Evolutionary conservation across 2,888 invertebrate species (phyloP).

Genomic region (Phaonia tiefii): DNA sequence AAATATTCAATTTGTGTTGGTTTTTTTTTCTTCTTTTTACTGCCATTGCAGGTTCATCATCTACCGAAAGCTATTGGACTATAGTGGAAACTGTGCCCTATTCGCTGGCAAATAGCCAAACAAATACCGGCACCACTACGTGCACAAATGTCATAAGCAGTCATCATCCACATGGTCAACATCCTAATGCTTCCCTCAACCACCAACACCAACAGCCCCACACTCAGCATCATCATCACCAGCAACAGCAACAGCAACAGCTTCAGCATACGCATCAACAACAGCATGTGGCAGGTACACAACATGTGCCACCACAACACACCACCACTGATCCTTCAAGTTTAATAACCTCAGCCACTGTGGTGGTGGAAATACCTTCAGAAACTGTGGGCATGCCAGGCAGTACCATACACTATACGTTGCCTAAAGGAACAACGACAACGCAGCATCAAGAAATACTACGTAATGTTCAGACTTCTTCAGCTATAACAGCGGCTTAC

Average conservation of each 20-base stretch:
- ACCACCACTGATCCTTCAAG: slow-evolving; percentile 67
- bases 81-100: slow-evolving; percentile 79
- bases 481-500: slow-evolving; percentile 59
- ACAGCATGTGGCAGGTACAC: slow-evolving; percentile 47
- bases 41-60: slow-evolving; percentile 70
- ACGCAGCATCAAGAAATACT: slow-evolving; percentile 65
- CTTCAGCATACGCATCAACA: neutral
- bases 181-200: slow-evolving; percentile 60
- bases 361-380: slow-evolving; percentile 78
- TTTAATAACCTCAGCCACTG: slow-evolving; percentile 76
- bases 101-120: slow-evolving; percentile 72
- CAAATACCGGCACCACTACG: slow-evolving; percentile 62
- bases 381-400: slow-evolving; percentile 76
- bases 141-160: slow-evolving; percentile 57
- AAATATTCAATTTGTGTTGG: neutral
- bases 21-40: slow-evolving; percentile 50
- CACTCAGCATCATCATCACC: slow-evolving; percentile 57
- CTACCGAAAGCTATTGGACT: slow-evolving; percentile 79
- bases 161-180: slow-evolving; percentile 59
- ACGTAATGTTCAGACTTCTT: slow-evolving; percentile 56
- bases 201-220: slow-evolving; percentile 59
- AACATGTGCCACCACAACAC: slow-evolving; percentile 61
- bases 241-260: slow-evolving; percentile 49
- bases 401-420: slow-evolving; percentile 78
- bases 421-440: slow-evolving; percentile 70